Base-by-base conservation (phyloP, 2,113 vertebrate genomes). In the Nerophis lumbriciformis region DNA sequence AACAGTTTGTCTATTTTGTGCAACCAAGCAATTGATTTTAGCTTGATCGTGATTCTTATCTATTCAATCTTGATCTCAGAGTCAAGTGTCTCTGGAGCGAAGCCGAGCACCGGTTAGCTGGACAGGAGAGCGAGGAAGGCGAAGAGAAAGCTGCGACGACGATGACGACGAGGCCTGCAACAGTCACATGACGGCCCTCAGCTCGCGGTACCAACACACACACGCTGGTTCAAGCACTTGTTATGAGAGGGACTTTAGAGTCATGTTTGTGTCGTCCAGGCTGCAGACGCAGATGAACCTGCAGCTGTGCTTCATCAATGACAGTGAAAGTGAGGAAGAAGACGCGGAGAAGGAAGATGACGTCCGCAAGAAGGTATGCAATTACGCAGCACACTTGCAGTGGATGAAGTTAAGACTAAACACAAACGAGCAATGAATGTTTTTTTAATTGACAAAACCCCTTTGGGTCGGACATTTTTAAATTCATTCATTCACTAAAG, bases 241-340 rank as follows among this genome's bases (percentile, higher is more conserved):
- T n/a, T 16, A 38, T 36, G 5, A 47, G 45, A 52, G 6, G 39
- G 10, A 45, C 42, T 0, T 45, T 45, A 45, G 42, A 45, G 42
- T 12, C 28, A 14, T 21, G 51, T 55, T 19, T 65, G 28, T 65
- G 0, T 65, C 39, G 10, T 56, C 6, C 66, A 91, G 90, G 16
- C 75, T 91, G 36, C 88, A 88, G 75, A 89, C 83, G 1, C 88
- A 86, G 71, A 90, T 85, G 86, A 91, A 91, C 47, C 86, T 91
- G 2, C 89, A 89, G 75, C 85, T 91, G 15, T 91, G 90, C 75
- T 91, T 91, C 80, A 90, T 90, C 79, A 91, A 91, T 76, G 82
- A 90, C 80, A 90, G 89, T 57, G 87, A 88, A 51, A 90, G 89
- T 57, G 89, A 90, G 39, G 85, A 86, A 0, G 89, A 90, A n/a